Evolutionary conservation across 2,888 invertebrate species (phyloP).

Genomic region (Stenichneumon culpator): DNA sequence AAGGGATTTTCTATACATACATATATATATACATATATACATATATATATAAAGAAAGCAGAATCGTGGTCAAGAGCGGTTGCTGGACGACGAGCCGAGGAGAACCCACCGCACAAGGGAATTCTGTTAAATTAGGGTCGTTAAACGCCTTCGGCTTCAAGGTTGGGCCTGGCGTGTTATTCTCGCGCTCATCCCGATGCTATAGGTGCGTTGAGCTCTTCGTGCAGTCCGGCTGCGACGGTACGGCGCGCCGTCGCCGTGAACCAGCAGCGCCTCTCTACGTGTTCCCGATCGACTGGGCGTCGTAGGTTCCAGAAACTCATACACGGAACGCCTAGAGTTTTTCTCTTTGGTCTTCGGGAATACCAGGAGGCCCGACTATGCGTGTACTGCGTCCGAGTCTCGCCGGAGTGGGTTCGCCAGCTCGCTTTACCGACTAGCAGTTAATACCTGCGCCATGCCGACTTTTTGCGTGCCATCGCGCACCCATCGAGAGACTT

Average conservation of each 20-base stretch:
- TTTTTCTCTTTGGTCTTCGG: slow-evolving; percentile 20
- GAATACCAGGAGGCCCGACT: background rate
- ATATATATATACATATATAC: background rate
- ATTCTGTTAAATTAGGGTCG: slow-evolving; percentile 69
- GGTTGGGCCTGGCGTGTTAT: slow-evolving; percentile 63
- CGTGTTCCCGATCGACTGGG: slow-evolving; percentile 47
- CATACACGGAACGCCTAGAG: slow-evolving; percentile 11
- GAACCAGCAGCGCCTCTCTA: slow-evolving; percentile 21
- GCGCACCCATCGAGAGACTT: background rate
- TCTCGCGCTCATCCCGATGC: slow-evolving; percentile 45
- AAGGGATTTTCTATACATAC: background rate
- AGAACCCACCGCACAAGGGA: slow-evolving; percentile 42
- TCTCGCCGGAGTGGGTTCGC: slow-evolving; percentile 33
- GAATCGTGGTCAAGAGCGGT: slow-evolving; percentile 51
- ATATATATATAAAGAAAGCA: slow-evolving; percentile 19
- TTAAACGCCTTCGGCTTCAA: slow-evolving; percentile 68
- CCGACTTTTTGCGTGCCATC: slow-evolving; percentile 11
- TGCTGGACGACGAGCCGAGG: slow-evolving; percentile 19
- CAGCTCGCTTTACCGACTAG: slow-evolving; percentile 33
- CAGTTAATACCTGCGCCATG: slow-evolving; percentile 16
- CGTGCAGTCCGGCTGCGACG: slow-evolving; percentile 43
- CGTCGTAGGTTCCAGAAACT: slow-evolving; percentile 38
- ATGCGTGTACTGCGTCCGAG: slow-evolving; percentile 41
- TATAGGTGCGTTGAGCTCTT: slow-evolving; percentile 48
- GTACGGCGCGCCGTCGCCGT: slow-evolving; percentile 21